Conservation (phyloP, 2,797 vertebrate species). For the Sus cebifrons region DNA sequence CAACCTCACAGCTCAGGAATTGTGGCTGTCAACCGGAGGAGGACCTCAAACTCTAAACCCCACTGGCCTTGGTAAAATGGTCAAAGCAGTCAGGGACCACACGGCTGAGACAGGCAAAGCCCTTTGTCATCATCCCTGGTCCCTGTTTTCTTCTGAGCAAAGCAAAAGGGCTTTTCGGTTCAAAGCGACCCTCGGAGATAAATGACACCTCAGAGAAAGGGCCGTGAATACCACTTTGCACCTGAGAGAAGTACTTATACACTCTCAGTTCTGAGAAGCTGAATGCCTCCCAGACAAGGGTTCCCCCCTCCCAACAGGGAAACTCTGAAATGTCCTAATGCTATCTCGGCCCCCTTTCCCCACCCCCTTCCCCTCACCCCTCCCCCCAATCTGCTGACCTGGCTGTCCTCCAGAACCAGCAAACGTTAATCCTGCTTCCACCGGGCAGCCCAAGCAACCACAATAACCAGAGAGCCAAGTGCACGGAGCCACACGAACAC, state of each 20-base stretch:
- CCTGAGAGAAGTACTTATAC: neutral
- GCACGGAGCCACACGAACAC: neutral
- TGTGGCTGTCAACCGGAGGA: neutral
- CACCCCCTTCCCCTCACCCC: neutral
- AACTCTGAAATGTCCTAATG: neutral
- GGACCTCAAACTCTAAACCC: neutral
- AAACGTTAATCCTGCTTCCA: neutral
- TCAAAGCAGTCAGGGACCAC: neutral
- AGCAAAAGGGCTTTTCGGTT: neutral
- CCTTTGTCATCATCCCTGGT: neutral
- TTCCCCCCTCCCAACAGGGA: neutral
- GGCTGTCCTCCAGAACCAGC: neutral
- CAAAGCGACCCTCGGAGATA: neutral
- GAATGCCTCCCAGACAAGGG: neutral
- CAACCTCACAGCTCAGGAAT: neutral
- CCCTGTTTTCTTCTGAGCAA: neutral
- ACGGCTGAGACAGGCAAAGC: neutral
- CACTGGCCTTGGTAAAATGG: neutral
- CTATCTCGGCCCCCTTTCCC: no score
- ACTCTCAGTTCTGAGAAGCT: neutral
- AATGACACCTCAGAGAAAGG: neutral
- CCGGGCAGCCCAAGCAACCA: neutral
- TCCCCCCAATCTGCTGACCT: neutral
- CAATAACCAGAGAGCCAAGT: neutral
- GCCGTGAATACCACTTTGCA: neutral